Conservation (phyloP, 2,797 vertebrate species). For the Poeciliopsis infans region DNA sequence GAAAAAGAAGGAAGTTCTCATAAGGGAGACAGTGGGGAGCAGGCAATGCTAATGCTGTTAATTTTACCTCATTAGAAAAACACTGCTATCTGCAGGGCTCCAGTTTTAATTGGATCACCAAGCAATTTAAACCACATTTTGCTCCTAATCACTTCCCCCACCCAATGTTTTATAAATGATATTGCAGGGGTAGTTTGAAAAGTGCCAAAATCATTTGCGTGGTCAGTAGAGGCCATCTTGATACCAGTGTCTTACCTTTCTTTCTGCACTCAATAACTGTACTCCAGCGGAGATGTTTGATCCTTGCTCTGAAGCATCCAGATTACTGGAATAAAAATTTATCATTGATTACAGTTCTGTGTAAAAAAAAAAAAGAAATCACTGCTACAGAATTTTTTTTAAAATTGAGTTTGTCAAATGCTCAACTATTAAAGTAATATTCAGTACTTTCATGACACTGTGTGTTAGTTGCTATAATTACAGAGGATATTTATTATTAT, state of each 20-base stretch:
- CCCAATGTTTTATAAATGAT: conserved; percentile 63
- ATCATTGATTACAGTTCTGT: neutral
- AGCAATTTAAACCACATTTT: conserved; percentile 69
- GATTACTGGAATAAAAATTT: conserved; percentile 8
- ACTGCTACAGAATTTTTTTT: neutral
- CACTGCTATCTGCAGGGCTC: conserved; percentile 75
- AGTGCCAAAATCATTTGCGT: conserved; percentile 33
- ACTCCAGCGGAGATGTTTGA: conserved; percentile 48
- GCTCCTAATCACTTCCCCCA: conserved; percentile 58
- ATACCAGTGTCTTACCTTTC: conserved; percentile 41
- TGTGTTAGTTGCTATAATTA: conserved; percentile 1
- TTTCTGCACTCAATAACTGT: conserved; percentile 61
- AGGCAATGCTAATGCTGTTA: conserved; percentile 67
- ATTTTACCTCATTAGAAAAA: conserved; percentile 75
- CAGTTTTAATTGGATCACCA: conserved; percentile 77
- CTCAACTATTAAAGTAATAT: conserved; percentile 19
- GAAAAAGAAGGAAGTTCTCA: conserved; percentile 46
- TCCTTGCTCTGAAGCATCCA: conserved; percentile 48
- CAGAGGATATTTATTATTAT: neutral
- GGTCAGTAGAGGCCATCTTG: conserved; percentile 23
- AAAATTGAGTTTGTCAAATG: neutral
- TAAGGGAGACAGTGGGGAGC: conserved; percentile 42
- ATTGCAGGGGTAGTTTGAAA: conserved; percentile 43
- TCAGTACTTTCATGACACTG: conserved; percentile 1
- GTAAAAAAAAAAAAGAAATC: neutral